phyloP scores from a whole-genome alignment of 1,140 invertebrate species.

The Protaetia brevitarsis region DNA sequence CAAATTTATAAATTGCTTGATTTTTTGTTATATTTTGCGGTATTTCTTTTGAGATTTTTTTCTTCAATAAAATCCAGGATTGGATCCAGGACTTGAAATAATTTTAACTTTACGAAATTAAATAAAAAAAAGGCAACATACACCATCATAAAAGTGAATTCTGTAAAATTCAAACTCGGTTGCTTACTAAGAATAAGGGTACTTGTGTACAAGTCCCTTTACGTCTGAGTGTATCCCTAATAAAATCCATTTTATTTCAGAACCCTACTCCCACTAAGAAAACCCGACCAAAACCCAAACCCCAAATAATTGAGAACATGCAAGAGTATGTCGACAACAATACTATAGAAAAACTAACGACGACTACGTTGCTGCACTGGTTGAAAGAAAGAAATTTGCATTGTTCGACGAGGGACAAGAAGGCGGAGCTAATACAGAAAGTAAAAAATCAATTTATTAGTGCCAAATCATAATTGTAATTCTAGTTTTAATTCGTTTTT shows the following conservation, averaged over 20 bases:
- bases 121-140: too few relatives aligned
- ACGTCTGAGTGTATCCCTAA: not conserved
- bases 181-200: not conserved
- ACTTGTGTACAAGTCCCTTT: not conserved
- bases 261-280: conserved; percentile 25
- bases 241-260: conserved; percentile 8
- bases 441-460: conserved; percentile 24
- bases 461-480: not conserved
- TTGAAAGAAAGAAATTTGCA: conserved; percentile 25
- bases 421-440: conserved; percentile 27
- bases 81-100: too few relatives aligned
- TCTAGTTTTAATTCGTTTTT: not conserved
- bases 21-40: too few relatives aligned
- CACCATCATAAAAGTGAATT: too few relatives aligned
- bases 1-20: too few relatives aligned
- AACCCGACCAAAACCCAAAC: conserved; percentile 24
- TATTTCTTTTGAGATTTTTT: too few relatives aligned
- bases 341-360: conserved; percentile 24
- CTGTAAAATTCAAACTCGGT: too few relatives aligned
- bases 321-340: conserved; percentile 27
- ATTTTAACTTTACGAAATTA: too few relatives aligned
- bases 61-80: too few relatives aligned
- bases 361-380: conserved; percentile 25
- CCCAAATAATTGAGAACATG: conserved; percentile 29
- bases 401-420: conserved; percentile 29